Conservation (phyloP, 2,113 vertebrate species). For the Nesogale talazaci region DNA sequence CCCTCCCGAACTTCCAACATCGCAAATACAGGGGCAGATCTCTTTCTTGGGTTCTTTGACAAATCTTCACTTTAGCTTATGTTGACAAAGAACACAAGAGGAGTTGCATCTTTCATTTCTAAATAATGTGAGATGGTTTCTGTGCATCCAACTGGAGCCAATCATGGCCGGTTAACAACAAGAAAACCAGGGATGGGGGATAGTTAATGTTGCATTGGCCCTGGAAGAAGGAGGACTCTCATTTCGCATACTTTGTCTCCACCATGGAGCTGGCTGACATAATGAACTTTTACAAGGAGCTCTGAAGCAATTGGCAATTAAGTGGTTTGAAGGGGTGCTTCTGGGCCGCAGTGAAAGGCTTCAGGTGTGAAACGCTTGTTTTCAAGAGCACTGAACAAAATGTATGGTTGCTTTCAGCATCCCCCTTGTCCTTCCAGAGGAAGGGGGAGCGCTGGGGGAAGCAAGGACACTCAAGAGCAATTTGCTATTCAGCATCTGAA, state of each 20-base stretch:
- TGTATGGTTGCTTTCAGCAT: slow-evolving; percentile 98
- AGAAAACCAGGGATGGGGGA: slow-evolving; percentile 91
- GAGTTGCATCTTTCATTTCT: slow-evolving; percentile 76
- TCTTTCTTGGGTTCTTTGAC: slow-evolving; percentile 3
- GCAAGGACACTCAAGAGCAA: slow-evolving; percentile 99
- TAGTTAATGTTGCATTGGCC: slow-evolving; percentile 90
- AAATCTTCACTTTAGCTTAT: slow-evolving; percentile 32
- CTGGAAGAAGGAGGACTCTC: slow-evolving; percentile 94
- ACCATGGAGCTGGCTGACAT: slow-evolving; percentile 91
- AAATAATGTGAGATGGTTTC: slow-evolving; percentile 67
- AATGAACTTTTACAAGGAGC: slow-evolving; percentile 96
- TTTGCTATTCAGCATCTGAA: slow-evolving; percentile 98
- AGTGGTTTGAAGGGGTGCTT: slow-evolving; percentile 99
- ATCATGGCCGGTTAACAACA: slow-evolving; percentile 88
- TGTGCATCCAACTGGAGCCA: slow-evolving; percentile 79
- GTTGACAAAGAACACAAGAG: slow-evolving; percentile 69
- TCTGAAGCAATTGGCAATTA: slow-evolving; percentile 99
- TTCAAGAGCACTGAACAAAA: slow-evolving; percentile 98
- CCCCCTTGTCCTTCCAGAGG: slow-evolving; percentile 92
- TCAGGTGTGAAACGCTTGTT: slow-evolving; percentile 99
- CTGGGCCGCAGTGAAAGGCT: slow-evolving; percentile 95
- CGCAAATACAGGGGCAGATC: background rate
- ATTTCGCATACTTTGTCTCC: slow-evolving; percentile 95
- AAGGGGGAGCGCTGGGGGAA: slow-evolving; percentile 85
- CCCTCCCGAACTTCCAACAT: background rate